Base-by-base conservation (phyloP, 2,888 invertebrate species). In the Rhagium mordax region DNA sequence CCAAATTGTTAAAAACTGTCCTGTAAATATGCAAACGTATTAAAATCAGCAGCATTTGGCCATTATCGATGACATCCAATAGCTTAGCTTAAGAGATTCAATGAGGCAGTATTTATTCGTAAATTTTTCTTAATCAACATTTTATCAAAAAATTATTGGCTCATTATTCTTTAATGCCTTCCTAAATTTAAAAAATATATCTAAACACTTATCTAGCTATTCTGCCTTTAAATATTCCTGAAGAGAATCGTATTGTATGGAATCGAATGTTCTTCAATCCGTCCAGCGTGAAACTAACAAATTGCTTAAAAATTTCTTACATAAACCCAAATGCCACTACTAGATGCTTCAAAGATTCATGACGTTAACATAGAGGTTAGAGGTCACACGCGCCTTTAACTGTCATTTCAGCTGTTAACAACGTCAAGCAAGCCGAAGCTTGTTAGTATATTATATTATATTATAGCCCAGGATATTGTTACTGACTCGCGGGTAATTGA, bases 381-480 rank as follows among this genome's bases (percentile, higher is more conserved):
- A 64, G 62, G 48, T 64, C 49, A 64, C 62, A 48, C 62, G 62
- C 49, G 62, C 62, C 24, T 64, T 15, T 49, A 48, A 48, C 48
- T 64, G 62, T 64, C 62, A 64, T 13, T 47, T 64, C 15, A 24
- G 47, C 47, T 61, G 61, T 61, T 61, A 47, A 29, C 49, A 64
- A 24, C 62, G 49, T 64, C 27, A 64, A 49, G 24, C 18, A 59
- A 48, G 15, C 20, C 62, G 15, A 16, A 64, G 49, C 62, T 64
- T 64, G 49, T 64, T 64, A 64, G 62, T 64, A 10, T 55, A 55
- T 24, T 41, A 41, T 41, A 41, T n/a, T 41, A 2, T 13, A 4
- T n/a, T n/a, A n/a, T n/a, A n/a, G 10, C 13, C 3, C n/a, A 41
- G 41, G 13, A 41, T 41, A 41, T 41, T 41, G 41, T 41, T 41